phyloP scores from a whole-genome alignment of 1,140 invertebrate species.

The Pararge aegeria region DNA sequence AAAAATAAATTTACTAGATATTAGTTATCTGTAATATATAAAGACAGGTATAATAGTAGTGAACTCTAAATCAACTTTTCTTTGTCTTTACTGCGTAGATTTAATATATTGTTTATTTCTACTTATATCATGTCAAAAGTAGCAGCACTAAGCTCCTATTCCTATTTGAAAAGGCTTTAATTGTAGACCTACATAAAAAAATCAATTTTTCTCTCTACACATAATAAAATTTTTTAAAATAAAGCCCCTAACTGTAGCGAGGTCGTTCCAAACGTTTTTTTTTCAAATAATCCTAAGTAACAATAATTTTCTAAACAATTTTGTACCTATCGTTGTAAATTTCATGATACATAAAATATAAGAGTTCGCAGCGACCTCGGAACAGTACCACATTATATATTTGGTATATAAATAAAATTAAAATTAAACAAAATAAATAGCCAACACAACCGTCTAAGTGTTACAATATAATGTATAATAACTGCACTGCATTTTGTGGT shows the following conservation, averaged over 20 bases:
- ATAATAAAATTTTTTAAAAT: constrained; percentile 21
- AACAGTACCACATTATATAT: constrained; percentile 45
- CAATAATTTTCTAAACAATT: constrained; percentile 31
- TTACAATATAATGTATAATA: constrained; percentile 32
- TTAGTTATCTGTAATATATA: too few relatives aligned
- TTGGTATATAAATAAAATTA: constrained; percentile 69
- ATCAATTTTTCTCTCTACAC: constrained; percentile 16
- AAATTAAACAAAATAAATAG: constrained; percentile 76
- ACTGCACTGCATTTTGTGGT: constrained; percentile 39
- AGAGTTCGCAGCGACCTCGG: constrained; percentile 30
- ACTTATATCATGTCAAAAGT: too few relatives aligned
- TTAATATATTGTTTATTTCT: too few relatives aligned
- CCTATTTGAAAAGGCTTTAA: not conserved
- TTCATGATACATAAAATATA: constrained; percentile 21
- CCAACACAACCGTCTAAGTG: constrained; percentile 69
- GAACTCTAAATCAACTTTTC: too few relatives aligned
- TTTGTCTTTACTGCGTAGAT: too few relatives aligned
- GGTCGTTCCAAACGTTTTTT: constrained; percentile 27
- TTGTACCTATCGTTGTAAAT: constrained; percentile 37
- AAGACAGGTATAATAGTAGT: too few relatives aligned
- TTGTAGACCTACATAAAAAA: not conserved
- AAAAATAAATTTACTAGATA: too few relatives aligned
- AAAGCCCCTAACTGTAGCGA: constrained; percentile 27
- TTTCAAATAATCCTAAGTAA: constrained; percentile 31
- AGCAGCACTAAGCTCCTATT: too few relatives aligned